phyloP scores from a whole-genome alignment of 2,797 vertebrate genomes.

The Labroides dimidiatus region DNA sequence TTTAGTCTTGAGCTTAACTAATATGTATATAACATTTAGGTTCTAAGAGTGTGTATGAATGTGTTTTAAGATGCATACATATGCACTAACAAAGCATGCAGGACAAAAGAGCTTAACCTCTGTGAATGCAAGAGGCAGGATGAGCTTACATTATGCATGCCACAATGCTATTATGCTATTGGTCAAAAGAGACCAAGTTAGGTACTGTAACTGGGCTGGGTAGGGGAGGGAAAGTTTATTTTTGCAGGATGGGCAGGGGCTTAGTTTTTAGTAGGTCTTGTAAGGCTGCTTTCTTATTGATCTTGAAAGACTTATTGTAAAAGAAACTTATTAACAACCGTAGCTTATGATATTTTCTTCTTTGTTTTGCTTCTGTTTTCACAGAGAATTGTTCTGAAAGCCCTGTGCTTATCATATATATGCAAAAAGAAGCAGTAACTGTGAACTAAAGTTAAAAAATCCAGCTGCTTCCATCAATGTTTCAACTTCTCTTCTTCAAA shows the following conservation, averaged over 20 bases:
- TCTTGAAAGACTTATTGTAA: conserved; percentile 70
- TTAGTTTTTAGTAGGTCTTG: conserved; percentile 74
- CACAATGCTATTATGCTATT: conserved; percentile 79
- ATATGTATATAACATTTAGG: conserved; percentile 78
- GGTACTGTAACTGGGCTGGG: conserved; percentile 78
- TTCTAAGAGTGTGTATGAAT: conserved; percentile 69
- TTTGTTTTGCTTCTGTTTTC: conserved; percentile 78
- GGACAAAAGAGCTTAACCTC: conserved; percentile 71
- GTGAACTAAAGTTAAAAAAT: conserved; percentile 82
- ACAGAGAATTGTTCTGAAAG: conserved; percentile 85
- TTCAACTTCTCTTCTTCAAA: conserved; percentile 35
- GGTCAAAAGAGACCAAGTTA: conserved; percentile 76
- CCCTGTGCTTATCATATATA: conserved; percentile 84
- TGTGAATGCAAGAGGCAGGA: conserved; percentile 75
- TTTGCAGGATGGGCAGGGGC: conserved; percentile 72
- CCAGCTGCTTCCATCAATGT: conserved; percentile 70
- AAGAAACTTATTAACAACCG: conserved; percentile 69
- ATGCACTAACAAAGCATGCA: conserved; percentile 84
- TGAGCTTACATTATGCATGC: conserved; percentile 83
- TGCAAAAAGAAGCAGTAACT: conserved; percentile 88
- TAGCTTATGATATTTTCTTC: conserved; percentile 67
- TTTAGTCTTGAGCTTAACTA: conserved; percentile 77
- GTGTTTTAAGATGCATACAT: conserved; percentile 78
- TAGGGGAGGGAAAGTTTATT: conserved; percentile 76
- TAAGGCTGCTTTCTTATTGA: conserved; percentile 79